Percentiles rank a stretch among this genome's conserved stretches.
phyloP scores from a whole-genome alignment of 2,888 invertebrate genomes.

The Leptopilina myrica region DNA sequence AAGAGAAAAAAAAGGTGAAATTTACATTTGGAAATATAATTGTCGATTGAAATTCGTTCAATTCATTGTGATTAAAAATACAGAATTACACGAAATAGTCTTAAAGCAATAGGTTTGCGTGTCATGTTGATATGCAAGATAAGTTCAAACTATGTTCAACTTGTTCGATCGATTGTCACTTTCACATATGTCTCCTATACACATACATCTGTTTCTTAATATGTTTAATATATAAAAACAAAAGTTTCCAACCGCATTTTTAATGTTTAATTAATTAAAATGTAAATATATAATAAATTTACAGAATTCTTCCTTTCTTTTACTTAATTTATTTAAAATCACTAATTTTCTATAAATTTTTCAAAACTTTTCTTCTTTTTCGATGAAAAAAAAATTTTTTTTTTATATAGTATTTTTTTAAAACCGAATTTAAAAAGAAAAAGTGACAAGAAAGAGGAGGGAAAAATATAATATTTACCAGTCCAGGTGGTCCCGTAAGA shows the following conservation, averaged over 20 bases:
- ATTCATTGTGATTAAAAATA: neutral
- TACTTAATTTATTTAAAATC: no score
- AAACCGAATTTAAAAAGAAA: neutral
- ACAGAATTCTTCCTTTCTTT: no score
- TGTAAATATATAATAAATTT: no score
- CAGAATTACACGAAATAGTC: slow-evolving; percentile 6
- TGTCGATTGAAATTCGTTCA: neutral
- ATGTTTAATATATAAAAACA: neutral
- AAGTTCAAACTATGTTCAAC: neutral
- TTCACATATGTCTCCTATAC: slow-evolving; percentile 16
- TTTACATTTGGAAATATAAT: neutral
- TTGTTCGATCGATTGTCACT: slow-evolving; percentile 27
- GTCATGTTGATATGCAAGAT: slow-evolving; percentile 24
- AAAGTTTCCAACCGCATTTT: neutral
- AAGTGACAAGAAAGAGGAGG: neutral
- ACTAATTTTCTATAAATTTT: no score
- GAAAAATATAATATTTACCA: slow-evolving; percentile 79
- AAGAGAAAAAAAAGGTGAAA: neutral
- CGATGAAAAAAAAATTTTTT: neutral
- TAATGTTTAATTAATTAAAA: neutral
- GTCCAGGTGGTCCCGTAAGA: slow-evolving; percentile 92
- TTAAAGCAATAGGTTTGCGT: slow-evolving; percentile 8
- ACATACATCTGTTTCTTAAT: neutral
- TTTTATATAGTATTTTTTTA: neutral
- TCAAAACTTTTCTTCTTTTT: neutral